These are phyloP conservation scores for Pseudococcus viburni DNA, from an alignment of 2,888 invertebrate genomes.

Conservation along the genomic window DNA sequence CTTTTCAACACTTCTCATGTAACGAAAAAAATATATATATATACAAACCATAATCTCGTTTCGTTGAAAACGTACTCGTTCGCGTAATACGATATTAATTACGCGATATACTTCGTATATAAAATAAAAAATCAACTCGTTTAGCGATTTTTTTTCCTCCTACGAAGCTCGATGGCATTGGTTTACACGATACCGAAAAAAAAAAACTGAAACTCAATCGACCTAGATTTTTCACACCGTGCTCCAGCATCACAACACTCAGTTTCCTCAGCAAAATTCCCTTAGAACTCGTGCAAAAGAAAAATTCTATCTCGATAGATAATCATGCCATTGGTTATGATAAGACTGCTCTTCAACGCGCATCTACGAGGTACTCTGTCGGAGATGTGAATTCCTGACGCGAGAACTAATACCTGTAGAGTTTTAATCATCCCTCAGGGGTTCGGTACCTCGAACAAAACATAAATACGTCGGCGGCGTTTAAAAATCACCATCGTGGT, in stretches of 20 bases:
- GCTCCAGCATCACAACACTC: too few relatives aligned
- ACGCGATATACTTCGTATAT: background rate
- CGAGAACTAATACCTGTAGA: slow-evolving; percentile 6
- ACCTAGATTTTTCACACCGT: background rate
- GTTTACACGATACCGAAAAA: background rate
- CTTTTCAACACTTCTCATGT: background rate
- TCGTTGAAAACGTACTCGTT: background rate
- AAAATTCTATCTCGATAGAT: background rate
- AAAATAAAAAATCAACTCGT: background rate
- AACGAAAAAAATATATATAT: background rate
- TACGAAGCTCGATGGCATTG: background rate
- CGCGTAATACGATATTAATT: slow-evolving; percentile 7
- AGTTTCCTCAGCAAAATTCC: too few relatives aligned
- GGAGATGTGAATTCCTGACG: background rate
- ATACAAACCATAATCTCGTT: background rate
- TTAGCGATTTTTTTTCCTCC: background rate
- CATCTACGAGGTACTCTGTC: background rate
- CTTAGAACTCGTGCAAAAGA: background rate
- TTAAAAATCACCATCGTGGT: slow-evolving; percentile 22
- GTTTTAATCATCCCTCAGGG: slow-evolving; percentile 32
- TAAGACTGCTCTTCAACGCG: background rate
- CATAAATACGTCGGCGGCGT: background rate
- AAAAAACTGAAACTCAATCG: background rate
- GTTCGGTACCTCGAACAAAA: background rate
- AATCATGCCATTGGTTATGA: background rate